Percentiles rank a stretch among this genome's conserved stretches.
These are phyloP conservation scores for Gambusia affinis DNA, from an alignment of 2,113 vertebrate genomes.

Conservation along the genomic window DNA sequence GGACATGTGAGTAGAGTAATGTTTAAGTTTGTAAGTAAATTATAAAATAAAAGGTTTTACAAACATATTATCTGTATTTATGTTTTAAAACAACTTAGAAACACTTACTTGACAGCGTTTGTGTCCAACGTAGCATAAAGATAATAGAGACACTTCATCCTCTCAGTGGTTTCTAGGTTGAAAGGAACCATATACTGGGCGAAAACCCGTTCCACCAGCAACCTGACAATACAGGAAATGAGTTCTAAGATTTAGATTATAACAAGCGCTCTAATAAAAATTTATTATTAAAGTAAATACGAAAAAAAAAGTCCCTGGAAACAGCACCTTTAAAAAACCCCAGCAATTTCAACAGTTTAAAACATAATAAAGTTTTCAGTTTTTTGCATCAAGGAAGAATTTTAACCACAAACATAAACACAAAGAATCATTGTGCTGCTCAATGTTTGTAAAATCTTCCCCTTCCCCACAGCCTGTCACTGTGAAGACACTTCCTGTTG, in stretches of 20 bases:
- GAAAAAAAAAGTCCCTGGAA: neutral
- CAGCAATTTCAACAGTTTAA: neutral
- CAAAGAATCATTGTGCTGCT: neutral
- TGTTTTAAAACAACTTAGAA: neutral
- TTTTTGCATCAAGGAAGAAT: neutral
- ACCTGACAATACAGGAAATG: slow-evolving; percentile 65
- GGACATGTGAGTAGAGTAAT: neutral
- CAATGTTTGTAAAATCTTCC: neutral
- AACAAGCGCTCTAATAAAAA: neutral
- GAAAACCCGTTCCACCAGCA: slow-evolving; percentile 97
- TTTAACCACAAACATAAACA: neutral
- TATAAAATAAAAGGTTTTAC: neutral
- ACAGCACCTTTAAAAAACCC: too few relatives aligned
- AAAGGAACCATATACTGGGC: slow-evolving; percentile 98
- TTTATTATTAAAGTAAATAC: neutral
- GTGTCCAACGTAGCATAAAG: slow-evolving; percentile 94
- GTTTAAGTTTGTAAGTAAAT: neutral
- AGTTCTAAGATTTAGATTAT: neutral
- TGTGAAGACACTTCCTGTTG: slow-evolving; percentile 36
- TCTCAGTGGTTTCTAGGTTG: slow-evolving; percentile 92
- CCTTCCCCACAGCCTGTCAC: slow-evolving; percentile 10
- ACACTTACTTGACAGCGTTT: slow-evolving; percentile 94
- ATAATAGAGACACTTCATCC: slow-evolving; percentile 98
- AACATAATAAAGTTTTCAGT: neutral
- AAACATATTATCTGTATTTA: neutral